Evolutionary conservation across 2,797 vertebrate species (phyloP), one percentile per base, ranked within the genome.

Genomic region (Spondyliosoma cantharus): DNA sequence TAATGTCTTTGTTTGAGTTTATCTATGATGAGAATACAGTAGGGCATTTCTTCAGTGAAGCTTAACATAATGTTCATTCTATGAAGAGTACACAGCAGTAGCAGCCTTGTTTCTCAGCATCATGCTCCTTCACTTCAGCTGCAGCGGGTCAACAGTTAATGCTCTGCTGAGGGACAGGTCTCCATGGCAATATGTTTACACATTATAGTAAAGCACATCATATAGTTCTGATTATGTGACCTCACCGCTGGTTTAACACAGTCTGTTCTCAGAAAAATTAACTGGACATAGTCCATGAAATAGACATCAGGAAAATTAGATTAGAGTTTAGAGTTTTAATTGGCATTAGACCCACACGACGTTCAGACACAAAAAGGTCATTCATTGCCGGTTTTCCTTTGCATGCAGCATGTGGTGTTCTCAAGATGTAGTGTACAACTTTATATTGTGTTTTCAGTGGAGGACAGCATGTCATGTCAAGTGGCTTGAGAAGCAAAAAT

Each of bases 261-360:
- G 29, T 19, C 42, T 54, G 5, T 64, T 45, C 17, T 56, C 24
- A 45, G 14, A 37, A 37, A 37, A 16, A 66, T 75, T 60, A 73
- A 52, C 27, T 14, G 11, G 56, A 70, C 9, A 62, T 29, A 46
- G 42, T 65, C 20, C 53, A 37, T 61, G 48, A 53, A 68, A 65
- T 68, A 5, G 3, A 45, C 27, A 62, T 66, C 0, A 73, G 32
- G 5, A 46, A 43, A 70, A 74, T 62, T 74, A 70, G n/a, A 71
- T 76, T 64, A 46, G 20, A 29, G 11, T 61, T 56, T 24, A 25
- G 24, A 65, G 4, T 6, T 61, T 65, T 45, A 61, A 62, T 2
- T 53, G 24, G 1, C 32, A 57, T 24, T 7, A 49, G 5, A 15
- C 27, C 29, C 43, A 56, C 3, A 0, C 0, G 25, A 20, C 4